Conservation (phyloP, 2,113 vertebrate genomes). For the Ciconia maguari region DNA sequence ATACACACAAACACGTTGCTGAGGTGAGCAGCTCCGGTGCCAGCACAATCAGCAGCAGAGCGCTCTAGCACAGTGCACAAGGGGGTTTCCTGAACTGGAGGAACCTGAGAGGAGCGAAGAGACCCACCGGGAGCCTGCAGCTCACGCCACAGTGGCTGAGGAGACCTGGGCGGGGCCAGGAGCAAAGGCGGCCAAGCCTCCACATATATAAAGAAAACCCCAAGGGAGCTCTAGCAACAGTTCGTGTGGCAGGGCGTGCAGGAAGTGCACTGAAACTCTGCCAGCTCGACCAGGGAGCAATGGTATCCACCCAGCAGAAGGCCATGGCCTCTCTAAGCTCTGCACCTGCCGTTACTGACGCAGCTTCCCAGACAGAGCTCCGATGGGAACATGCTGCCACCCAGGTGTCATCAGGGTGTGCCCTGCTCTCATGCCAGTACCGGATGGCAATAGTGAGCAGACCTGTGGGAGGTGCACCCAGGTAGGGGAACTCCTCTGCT, state of each 20-base stretch:
- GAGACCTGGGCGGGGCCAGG: neutral
- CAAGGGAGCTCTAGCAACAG: neutral
- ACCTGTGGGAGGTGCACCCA: too few species aligned
- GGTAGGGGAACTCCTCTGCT: too few species aligned
- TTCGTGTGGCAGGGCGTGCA: accelerated
- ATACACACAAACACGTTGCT: too few species aligned
- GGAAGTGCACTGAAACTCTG: neutral
- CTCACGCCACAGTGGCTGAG: accelerated
- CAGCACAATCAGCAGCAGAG: accelerated
- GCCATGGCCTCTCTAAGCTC: neutral
- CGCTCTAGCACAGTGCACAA: accelerated
- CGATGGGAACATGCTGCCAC: too few species aligned
- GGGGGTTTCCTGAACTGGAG: accelerated
- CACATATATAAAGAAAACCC: neutral
- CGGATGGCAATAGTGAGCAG: too few species aligned
- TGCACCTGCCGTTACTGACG: neutral
- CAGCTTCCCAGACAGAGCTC: neutral
- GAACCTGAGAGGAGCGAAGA: neutral
- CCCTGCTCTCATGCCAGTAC: too few species aligned
- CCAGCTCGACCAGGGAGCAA: neutral
- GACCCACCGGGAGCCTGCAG: accelerated
- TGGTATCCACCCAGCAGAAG: neutral
- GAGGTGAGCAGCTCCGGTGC: accelerated
- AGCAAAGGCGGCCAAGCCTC: neutral
- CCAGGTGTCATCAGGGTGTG: too few species aligned